Base-by-base conservation (phyloP, 2,888 invertebrate genomes). In the Alloscopus bannaensis region DNA sequence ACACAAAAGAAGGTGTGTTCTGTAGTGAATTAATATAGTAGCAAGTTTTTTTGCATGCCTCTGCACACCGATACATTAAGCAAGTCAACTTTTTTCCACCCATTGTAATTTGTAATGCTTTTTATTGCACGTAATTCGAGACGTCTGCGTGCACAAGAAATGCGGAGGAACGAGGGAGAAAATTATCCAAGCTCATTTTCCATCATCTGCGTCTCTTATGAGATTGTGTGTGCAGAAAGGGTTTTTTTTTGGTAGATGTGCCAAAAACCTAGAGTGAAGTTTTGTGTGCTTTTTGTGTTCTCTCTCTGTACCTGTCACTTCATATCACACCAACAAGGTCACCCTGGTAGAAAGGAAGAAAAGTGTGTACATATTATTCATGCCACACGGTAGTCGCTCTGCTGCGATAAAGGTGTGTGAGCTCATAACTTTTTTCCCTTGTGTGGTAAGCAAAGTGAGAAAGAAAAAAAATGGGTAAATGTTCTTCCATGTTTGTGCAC, bases 291-390 rank as follows among this genome's bases (percentile, higher is more conserved):
- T 52, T 45, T 60, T 69, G 64, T 36, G 55, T 36, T 36, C 22
- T 50, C 66, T 29, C 65, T 80, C 28, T 62, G 71, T 59, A 59
- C 71, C 78, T 78, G 60, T 73, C 75, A 68, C 75, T 52, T 50
- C 68, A 60, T 60, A 50, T 60, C 68, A 62, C 64, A 42, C 65
- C n/a, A 60, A 28, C 66, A 75, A 75, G 68, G 75, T 60, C 71
- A 66, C 60, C 60, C 42, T 24, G 24, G 13, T 13, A 6, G 18
- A 59, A 31, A 26, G 22, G 31, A n/a, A n/a, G n/a, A n/a, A n/a
- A n/a, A n/a, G n/a, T n/a, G n/a, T n/a, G n/a, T n/a, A n/a, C n/a
- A n/a, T n/a, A n/a, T n/a, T n/a, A 45, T 45, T 45, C n/a, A 45
- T 45, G 45, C n/a, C 18, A 18, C 6, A 50, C 16, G 4, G 45